Conservation (phyloP, 2,888 invertebrate genomes). For the Lomographa bimaculata region DNA sequence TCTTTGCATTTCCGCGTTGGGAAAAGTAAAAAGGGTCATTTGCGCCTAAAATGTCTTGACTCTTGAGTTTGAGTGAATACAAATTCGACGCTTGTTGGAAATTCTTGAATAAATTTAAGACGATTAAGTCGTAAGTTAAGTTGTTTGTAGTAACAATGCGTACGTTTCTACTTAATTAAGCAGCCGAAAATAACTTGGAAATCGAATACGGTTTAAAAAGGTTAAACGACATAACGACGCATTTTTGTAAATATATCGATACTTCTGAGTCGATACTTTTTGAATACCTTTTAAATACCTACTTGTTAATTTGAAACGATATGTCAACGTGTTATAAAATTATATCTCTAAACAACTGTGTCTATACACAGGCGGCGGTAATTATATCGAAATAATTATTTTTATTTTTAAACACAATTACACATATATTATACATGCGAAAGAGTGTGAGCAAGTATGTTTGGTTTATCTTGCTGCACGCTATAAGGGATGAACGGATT, state of each 20-base stretch:
- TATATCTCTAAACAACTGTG: too few species aligned
- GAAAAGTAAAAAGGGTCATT: slow-evolving; percentile 73
- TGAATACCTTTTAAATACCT: not conserved
- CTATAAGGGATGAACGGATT: too few species aligned
- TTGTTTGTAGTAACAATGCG: slow-evolving; percentile 34
- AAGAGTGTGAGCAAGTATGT: too few species aligned
- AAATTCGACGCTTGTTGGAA: slow-evolving; percentile 38
- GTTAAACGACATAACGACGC: slow-evolving; percentile 5
- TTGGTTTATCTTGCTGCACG: too few species aligned
- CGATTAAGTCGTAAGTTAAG: slow-evolving; percentile 48
- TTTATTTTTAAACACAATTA: too few species aligned
- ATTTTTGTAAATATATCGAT: slow-evolving; percentile 10
- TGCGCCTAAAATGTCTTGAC: slow-evolving; percentile 61
- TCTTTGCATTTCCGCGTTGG: slow-evolving; percentile 78
- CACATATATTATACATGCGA: too few species aligned
- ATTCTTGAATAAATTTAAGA: slow-evolving; percentile 45
- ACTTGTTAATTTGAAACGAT: slow-evolving; percentile 5
- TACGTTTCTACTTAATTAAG: slow-evolving; percentile 20
- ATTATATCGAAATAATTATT: too few species aligned
- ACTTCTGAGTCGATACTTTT: slow-evolving; percentile 54
- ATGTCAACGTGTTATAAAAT: slow-evolving; percentile 25
- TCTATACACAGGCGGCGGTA: too few species aligned
- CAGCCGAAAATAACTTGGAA: slow-evolving; percentile 22
- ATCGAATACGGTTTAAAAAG: slow-evolving; percentile 17
- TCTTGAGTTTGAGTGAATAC: slow-evolving; percentile 41